Percentiles rank a stretch among this genome's conserved stretches.
Evolutionary conservation across 1,140 invertebrate species (phyloP).

Genomic region (Trichonephila clavipes): DNA sequence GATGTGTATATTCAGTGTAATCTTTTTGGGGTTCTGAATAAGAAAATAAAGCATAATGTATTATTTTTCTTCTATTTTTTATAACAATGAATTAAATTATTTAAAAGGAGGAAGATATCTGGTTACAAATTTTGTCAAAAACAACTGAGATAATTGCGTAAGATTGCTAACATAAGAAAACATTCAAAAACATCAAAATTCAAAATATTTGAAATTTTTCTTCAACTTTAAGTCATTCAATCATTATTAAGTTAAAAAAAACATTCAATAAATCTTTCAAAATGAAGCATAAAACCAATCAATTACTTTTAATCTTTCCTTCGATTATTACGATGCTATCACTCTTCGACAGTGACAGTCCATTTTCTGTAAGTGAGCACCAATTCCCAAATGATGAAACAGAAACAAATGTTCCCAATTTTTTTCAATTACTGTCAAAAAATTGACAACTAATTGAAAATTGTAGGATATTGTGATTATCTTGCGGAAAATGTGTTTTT

Average conservation of each 20-base stretch:
- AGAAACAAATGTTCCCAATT: neutral
- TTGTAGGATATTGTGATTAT: neutral
- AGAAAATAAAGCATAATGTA: too few relatives aligned
- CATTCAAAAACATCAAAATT: too few relatives aligned
- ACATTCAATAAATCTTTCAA: neutral
- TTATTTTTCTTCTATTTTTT: too few relatives aligned
- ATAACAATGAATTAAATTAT: too few relatives aligned
- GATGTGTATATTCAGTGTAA: too few relatives aligned
- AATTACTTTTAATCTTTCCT: neutral
- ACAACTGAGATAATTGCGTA: too few relatives aligned
- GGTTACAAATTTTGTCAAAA: too few relatives aligned
- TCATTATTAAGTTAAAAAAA: neutral
- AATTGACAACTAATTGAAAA: neutral
- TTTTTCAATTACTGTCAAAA: neutral
- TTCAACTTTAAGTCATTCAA: too few relatives aligned
- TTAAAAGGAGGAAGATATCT: too few relatives aligned
- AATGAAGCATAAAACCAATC: neutral
- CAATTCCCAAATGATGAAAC: conserved; percentile 9
- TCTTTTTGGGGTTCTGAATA: too few relatives aligned
- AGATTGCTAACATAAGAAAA: too few relatives aligned
- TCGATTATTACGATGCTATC: neutral
- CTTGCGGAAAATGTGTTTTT: neutral
- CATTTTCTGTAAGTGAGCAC: neutral
- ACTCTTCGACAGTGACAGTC: neutral
- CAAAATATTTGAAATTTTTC: too few relatives aligned